Base-by-base conservation (phyloP, 2,888 invertebrate genomes). In the Lacanobia wlatinum region DNA sequence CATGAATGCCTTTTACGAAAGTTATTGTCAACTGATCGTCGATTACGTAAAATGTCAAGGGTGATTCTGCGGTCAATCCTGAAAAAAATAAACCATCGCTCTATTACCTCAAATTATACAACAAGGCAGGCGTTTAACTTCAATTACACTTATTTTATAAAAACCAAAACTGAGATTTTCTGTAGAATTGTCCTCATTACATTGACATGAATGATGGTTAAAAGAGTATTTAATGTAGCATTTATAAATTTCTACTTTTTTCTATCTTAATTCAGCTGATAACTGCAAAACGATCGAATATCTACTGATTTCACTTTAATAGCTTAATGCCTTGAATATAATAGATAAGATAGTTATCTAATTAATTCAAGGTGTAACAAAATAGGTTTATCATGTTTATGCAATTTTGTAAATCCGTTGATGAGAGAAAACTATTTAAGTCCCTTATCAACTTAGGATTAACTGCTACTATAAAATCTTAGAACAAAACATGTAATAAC, bases 21-120 rank as follows among this genome's bases (percentile, higher is more conserved):
- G 56, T 56, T 28, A 40, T 58, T 40, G 16, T 23, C 48, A 16
- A 55, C 8, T 52, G 58, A 61, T 38, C 38, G 4, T 16, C 18
- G 38, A 43, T 48, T 68, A 28, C 16, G 14, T 69, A 23, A 58
- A 75, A 70, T 77, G 52, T 62, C 75, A 75, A 70, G 70, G 70
- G 12, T 48, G n/a, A 53, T 10, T 28, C 56, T 52, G n/a, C 23
- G 12, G 8, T 52, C n/a, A 62, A 21, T 46, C 5, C 9, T 40
- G 3, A 40, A 52, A 69, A 46, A 58, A 62, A 46, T 18, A 46
- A 28, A 52, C 16, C 50, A 52, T 46, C 21, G 38, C 50, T 21
- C 43, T 12, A 53, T 50, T 48, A 69, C 38, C 8, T 62, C 58
- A 58, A 18, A 46, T 58, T 58, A 58, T 46, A 46, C 7, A 62